phyloP scores from a whole-genome alignment of 1,140 invertebrate genomes.

The Microplitis mediator region DNA sequence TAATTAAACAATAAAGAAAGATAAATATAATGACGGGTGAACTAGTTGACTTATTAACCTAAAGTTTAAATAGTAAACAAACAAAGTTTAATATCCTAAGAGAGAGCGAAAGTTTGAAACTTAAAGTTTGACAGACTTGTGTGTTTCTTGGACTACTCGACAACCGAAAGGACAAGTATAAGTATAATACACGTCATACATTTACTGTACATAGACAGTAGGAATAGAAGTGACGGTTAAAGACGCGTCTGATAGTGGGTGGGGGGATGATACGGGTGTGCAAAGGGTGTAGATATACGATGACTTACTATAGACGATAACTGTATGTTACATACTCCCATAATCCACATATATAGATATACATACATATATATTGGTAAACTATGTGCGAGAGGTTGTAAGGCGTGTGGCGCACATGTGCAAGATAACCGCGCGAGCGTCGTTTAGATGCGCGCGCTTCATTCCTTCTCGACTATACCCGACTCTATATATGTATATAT shows the following conservation, averaged over 20 bases:
- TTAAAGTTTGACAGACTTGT: background rate
- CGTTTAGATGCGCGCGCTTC: constrained; percentile 11
- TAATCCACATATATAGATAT: no score
- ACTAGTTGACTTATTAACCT: background rate
- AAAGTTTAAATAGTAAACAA: background rate
- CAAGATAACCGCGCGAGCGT: constrained; percentile 12
- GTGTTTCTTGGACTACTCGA: background rate
- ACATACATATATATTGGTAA: constrained; percentile 36
- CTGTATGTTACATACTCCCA: no score
- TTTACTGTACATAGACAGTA: no score
- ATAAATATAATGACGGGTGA: no score
- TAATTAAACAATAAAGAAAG: no score
- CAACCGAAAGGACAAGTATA: background rate
- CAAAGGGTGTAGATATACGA: background rate
- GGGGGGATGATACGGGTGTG: no score
- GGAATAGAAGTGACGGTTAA: no score
- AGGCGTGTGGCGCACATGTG: constrained; percentile 55
- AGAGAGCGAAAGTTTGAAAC: constrained; percentile 6
- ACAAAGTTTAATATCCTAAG: constrained; percentile 7
- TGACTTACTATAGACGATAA: no score
- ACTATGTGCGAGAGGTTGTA: constrained; percentile 37
- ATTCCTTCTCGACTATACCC: background rate
- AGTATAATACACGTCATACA: no score
- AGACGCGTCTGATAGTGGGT: background rate
- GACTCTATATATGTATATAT: background rate